Evolutionary conservation across 2,888 invertebrate species (phyloP).

Genomic region (Heteromurus nitidus): DNA sequence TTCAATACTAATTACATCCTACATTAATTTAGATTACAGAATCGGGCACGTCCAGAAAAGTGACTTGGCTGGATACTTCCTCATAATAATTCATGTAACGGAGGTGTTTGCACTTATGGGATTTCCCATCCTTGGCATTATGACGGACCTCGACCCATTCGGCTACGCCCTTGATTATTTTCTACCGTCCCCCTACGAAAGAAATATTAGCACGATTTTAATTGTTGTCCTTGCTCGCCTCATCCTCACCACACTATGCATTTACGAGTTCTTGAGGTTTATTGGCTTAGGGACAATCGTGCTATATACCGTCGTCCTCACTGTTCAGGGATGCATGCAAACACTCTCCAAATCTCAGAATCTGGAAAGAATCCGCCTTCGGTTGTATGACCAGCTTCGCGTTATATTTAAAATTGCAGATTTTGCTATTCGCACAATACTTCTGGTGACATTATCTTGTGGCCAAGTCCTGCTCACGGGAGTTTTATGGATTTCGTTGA

Average conservation of each 20-base stretch:
- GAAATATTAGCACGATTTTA: neutral
- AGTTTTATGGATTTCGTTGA: neutral
- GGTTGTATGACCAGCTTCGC: slow-evolving; percentile 1
- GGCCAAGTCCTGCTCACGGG: neutral
- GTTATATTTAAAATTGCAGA: slow-evolving; percentile 17
- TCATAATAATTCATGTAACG: too few relatives aligned
- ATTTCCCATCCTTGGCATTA: neutral
- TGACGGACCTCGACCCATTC: slow-evolving; percentile 31
- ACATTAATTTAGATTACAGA: too few relatives aligned
- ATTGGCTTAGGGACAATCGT: too few relatives aligned
- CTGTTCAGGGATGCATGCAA: neutral
- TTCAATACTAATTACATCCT: too few relatives aligned
- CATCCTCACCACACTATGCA: neutral
- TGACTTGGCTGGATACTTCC: too few relatives aligned
- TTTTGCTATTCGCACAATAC: neutral
- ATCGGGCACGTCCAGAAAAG: too few relatives aligned
- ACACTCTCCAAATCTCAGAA: neutral
- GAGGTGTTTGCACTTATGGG: neutral
- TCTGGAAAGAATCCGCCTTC: neutral
- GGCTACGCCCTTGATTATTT: slow-evolving; percentile 6
- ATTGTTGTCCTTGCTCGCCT: neutral
- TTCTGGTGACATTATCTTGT: neutral
- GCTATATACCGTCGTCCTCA: neutral
- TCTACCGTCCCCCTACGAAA: neutral
- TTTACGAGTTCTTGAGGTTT: slow-evolving; percentile 12